phyloP scores from a whole-genome alignment of 2,888 invertebrate species.

The Camponotus fellah region DNA sequence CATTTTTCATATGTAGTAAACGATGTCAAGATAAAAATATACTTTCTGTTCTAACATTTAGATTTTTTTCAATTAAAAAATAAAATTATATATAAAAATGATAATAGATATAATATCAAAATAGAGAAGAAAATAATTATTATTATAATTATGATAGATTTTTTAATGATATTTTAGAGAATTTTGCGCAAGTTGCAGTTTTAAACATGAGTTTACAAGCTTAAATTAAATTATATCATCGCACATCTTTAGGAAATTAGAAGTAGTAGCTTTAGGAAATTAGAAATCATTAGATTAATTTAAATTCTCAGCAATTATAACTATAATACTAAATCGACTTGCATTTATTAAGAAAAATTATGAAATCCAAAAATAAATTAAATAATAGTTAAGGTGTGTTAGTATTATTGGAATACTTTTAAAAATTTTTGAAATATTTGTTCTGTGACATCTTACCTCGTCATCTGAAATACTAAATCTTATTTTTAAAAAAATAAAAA shows the following conservation, averaged over 20 bases:
- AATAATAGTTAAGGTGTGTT: no score
- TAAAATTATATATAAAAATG: not conserved
- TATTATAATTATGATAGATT: not conserved
- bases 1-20: slow-evolving; percentile 25
- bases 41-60: not conserved
- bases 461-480: no score
- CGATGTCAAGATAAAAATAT: not conserved
- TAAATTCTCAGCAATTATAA: not conserved
- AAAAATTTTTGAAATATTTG: no score
- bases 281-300: slow-evolving; percentile 11
- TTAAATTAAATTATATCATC: not conserved
- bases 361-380: no score
- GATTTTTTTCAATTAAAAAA: not conserved
- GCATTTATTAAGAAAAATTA: slow-evolving; percentile 2
- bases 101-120: not conserved
- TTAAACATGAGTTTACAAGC: not conserved
- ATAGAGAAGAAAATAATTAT: not conserved
- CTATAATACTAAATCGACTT: not conserved
- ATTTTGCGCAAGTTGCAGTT: not conserved
- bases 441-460: no score
- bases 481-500: not conserved
- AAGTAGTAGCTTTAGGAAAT: not conserved
- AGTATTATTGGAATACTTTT: no score
- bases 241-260: not conserved
- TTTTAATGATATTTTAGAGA: not conserved